Percentiles rank a stretch among this genome's conserved stretches.
phyloP scores from a whole-genome alignment of 2,797 vertebrate genomes.

The Pangasius larnaudii region DNA sequence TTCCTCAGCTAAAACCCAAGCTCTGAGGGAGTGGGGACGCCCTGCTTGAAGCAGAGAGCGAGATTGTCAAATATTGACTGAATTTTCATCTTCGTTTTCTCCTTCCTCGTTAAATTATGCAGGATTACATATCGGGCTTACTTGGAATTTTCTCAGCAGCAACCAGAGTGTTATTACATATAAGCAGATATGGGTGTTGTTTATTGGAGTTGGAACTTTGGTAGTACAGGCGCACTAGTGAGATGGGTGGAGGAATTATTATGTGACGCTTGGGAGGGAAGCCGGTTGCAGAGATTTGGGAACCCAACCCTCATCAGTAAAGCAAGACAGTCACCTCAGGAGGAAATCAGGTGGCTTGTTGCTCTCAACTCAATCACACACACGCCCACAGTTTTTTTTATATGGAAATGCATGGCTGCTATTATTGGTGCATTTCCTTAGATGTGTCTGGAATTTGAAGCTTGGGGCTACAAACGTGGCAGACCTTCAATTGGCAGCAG shows the following conservation, averaged over 20 bases:
- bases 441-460: slow-evolving; percentile 75
- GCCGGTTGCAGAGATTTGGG: slow-evolving; percentile 34
- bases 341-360: slow-evolving; percentile 49
- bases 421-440: slow-evolving; percentile 73
- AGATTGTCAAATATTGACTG: slow-evolving; percentile 42
- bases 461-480: slow-evolving; percentile 67
- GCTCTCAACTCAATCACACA: slow-evolving; percentile 37
- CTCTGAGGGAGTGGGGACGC: slow-evolving; percentile 48
- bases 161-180: slow-evolving; percentile 8
- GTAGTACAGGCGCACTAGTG: slow-evolving; percentile 31
- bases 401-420: slow-evolving; percentile 68
- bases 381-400: slow-evolving; percentile 44
- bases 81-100: slow-evolving; percentile 26
- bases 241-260: slow-evolving; percentile 41
- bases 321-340: slow-evolving; percentile 37
- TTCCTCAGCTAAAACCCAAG: slow-evolving; percentile 71
- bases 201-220: slow-evolving; percentile 39
- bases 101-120: slow-evolving; percentile 32
- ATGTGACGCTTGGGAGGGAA: slow-evolving; percentile 42
- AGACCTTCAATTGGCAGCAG: slow-evolving; percentile 73
- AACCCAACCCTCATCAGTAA: slow-evolving; percentile 44
- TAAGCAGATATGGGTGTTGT: slow-evolving; percentile 31
- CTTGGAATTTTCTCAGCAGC: slow-evolving; percentile 31
- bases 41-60: slow-evolving; percentile 34
- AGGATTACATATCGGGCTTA: slow-evolving; percentile 21